phyloP scores from a whole-genome alignment of 2,888 invertebrate species.

The Stenodera caucasica region DNA sequence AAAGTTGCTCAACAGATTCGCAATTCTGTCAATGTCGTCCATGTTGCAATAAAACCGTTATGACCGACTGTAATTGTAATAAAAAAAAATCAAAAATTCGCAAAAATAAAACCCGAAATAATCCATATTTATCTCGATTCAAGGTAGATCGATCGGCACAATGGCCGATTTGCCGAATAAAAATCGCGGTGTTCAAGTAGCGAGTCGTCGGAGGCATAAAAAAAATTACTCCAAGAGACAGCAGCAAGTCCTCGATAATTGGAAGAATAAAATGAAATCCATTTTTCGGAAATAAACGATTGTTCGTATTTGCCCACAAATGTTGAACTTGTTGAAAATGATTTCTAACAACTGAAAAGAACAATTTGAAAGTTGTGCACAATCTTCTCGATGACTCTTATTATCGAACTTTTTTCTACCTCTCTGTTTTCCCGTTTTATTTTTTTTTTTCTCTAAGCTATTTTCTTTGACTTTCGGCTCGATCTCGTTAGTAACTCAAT shows the following conservation, averaged over 20 bases:
- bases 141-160: neutral
- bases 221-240: no score
- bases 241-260: no score
- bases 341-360: neutral
- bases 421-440: neutral
- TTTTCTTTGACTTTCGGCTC: neutral
- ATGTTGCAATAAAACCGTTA: constrained; percentile 10
- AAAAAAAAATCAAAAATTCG: no score
- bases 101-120: no score
- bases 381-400: neutral
- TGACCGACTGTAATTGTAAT: constrained; percentile 4
- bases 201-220: no score
- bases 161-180: no score
- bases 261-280: neutral
- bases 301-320: neutral
- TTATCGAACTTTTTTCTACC: neutral
- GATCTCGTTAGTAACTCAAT: constrained; percentile 13
- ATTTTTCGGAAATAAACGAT: neutral
- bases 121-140: no score
- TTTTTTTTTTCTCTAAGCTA: neutral
- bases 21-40: neutral
- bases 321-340: constrained; percentile 4
- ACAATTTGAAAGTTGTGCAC: constrained; percentile 5
- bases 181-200: no score
- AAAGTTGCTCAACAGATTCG: constrained; percentile 16